phyloP scores from a whole-genome alignment of 2,888 invertebrate species.

The Yponomeuta sedellus region DNA sequence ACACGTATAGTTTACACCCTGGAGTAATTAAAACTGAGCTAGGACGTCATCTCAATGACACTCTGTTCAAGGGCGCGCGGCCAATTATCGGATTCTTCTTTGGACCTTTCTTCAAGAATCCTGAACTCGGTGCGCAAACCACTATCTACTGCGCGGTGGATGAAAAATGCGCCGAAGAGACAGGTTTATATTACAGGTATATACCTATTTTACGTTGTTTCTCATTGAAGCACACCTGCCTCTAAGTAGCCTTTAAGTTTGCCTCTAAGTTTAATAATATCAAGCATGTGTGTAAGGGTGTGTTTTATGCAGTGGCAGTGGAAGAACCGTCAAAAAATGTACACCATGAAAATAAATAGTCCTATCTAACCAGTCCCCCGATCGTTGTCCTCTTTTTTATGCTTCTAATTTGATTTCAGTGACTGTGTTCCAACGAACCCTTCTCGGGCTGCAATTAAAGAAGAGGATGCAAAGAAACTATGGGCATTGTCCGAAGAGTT shows the following conservation, averaged over 20 bases:
- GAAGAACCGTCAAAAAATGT: background rate
- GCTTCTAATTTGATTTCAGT: conserved; percentile 49
- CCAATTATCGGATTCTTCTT: conserved; percentile 45
- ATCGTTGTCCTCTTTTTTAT: background rate
- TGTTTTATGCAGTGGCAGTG: background rate
- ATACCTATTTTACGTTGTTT: background rate
- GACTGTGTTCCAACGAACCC: conserved; percentile 73
- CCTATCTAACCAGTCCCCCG: background rate
- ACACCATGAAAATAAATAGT: background rate
- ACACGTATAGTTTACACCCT: conserved; percentile 83
- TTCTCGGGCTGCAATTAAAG: conserved; percentile 54
- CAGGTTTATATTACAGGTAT: conserved; percentile 77
- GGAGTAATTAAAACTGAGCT: conserved; percentile 86
- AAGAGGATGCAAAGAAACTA: conserved; percentile 71
- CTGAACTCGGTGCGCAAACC: conserved; percentile 84
- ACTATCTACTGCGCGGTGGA: conserved; percentile 83
- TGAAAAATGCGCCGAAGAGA: conserved; percentile 78
- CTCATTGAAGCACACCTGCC: background rate
- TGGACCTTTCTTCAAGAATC: conserved; percentile 71
- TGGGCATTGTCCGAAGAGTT: conserved; percentile 79
- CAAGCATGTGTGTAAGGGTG: background rate
- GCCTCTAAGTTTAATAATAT: background rate
- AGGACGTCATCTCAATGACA: conserved; percentile 78
- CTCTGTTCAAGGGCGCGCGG: conserved; percentile 66
- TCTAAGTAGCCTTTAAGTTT: background rate